phyloP scores from a whole-genome alignment of 2,888 invertebrate species.

The Agrypnus murinus region DNA sequence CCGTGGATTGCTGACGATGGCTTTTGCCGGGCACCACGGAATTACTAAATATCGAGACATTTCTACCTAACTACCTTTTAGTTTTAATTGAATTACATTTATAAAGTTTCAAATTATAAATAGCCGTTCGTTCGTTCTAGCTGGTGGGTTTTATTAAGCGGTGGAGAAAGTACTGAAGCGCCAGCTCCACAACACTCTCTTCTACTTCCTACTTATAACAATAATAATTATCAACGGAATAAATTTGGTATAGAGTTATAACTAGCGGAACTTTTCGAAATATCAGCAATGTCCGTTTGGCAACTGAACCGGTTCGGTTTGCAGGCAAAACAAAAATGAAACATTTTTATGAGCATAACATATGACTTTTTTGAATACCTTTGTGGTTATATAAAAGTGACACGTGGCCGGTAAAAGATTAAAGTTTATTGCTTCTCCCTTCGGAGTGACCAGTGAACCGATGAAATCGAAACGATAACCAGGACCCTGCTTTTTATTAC shows the following conservation, averaged over 20 bases:
- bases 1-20: constrained; percentile 60
- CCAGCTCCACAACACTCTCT: no score
- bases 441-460: constrained; percentile 59
- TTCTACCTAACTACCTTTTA: constrained; percentile 57
- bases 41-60: constrained; percentile 65
- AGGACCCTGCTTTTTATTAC: constrained; percentile 59
- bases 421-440: constrained; percentile 58
- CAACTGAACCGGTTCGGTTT: constrained; percentile 17
- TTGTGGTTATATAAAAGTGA: constrained; percentile 54
- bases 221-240: no score
- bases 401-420: constrained; percentile 57
- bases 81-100: constrained; percentile 52
- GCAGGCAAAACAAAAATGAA: constrained; percentile 35
- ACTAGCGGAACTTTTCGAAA: no score
- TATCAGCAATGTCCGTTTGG: no score
- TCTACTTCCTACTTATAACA: no score
- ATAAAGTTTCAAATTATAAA: constrained; percentile 51
- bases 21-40: constrained; percentile 61
- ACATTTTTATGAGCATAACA: constrained; percentile 45
- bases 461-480: constrained; percentile 61
- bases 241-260: no score
- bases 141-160: constrained; percentile 18
- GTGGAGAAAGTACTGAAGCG: neutral
- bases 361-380: constrained; percentile 54
- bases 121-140: constrained; percentile 38